Evolutionary conservation across 2,113 vertebrate species (phyloP), one percentile per base, ranked within the genome.

Genomic region (Centropus bengalensis): DNA sequence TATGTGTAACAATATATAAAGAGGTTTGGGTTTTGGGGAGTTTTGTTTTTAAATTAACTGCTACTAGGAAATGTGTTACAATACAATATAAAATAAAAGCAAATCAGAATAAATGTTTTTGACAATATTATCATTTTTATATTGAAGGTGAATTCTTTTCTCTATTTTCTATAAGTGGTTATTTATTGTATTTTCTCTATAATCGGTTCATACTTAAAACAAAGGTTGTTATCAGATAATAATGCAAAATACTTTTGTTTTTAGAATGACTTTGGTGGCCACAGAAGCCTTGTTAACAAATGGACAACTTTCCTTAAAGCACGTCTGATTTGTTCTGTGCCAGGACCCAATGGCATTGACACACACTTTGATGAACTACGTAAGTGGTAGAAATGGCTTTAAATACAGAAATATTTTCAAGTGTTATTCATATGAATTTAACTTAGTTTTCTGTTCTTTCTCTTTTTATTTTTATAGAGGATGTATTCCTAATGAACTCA

Each of bases 221-320:
- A 54, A 45, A 70, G n/a, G 45, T 22, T 68, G 23, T 81, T 88
- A 13, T 9, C 36, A 79, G 64, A 73, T 59, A 54, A 28, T 74
- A 52, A 82, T 22, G 19, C 9, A 74, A 82, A 69, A 79, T 70
- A n/a, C 91, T 32, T 96, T 21, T 91, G 9, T 89, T 96, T 66
- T 83, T 97, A 99, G 99, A 99, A 99, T 93, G 99, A 99, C 85
- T 98, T 99, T 47, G 99, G 99, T 54, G 99, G 99, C 18, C 99
- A 99, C 97, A 98, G 99, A 92, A 99, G 99, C 94, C 98, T 99
- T 62, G 99, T 99, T 44, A 99, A 99, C 95, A 99, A 99, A 92
- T 99, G 99, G 99, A 99, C 99, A 17, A 99, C 99, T 26, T 99
- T 99, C 89, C 97, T 99, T 40, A 99, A 99, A 96, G 99, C 99